phyloP scores from a whole-genome alignment of 2,888 invertebrate genomes.

The Hyppa rectilinea region DNA sequence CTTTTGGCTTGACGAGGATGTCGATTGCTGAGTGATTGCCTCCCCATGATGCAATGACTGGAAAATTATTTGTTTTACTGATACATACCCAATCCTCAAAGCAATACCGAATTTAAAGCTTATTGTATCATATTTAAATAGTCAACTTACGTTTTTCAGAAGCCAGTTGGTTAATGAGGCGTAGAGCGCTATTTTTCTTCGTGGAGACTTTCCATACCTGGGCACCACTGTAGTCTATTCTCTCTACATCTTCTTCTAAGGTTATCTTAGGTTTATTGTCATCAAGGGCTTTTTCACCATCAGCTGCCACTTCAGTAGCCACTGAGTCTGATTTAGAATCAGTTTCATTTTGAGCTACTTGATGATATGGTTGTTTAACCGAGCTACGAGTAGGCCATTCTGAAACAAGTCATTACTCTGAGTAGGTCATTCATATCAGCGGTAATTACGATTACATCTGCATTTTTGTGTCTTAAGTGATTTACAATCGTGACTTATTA shows the following conservation, averaged over 20 bases:
- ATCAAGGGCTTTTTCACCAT: conserved; percentile 54
- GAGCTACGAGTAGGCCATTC: conserved; percentile 83
- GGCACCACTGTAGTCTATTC: conserved; percentile 93
- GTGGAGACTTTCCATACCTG: conserved; percentile 94
- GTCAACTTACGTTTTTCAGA: conserved; percentile 83
- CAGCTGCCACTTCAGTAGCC: conserved; percentile 23
- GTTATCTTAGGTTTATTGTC: conserved; percentile 64
- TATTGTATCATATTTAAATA: not conserved
- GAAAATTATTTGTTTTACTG: conserved; percentile 55
- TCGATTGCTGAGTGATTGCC: conserved; percentile 92
- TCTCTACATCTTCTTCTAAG: conserved; percentile 67
- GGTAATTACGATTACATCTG: conserved; percentile 31
- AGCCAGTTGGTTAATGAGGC: conserved; percentile 77
- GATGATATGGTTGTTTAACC: conserved; percentile 80
- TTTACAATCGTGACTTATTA: conserved; percentile 51
- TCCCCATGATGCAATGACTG: conserved; percentile 92
- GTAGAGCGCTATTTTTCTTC: conserved; percentile 86
- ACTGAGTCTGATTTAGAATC: conserved; percentile 47
- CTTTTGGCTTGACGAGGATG: conserved; percentile 93
- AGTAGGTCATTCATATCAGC: conserved; percentile 37
- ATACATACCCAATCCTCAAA: not conserved
- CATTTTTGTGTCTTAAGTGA: conserved; percentile 31
- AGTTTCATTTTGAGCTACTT: conserved; percentile 59
- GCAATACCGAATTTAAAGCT: not conserved
- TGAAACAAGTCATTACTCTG: conserved; percentile 67